These are phyloP conservation scores for Graptemys geographica DNA, from an alignment of 2,797 vertebrate species.

Conservation along the genomic window DNA sequence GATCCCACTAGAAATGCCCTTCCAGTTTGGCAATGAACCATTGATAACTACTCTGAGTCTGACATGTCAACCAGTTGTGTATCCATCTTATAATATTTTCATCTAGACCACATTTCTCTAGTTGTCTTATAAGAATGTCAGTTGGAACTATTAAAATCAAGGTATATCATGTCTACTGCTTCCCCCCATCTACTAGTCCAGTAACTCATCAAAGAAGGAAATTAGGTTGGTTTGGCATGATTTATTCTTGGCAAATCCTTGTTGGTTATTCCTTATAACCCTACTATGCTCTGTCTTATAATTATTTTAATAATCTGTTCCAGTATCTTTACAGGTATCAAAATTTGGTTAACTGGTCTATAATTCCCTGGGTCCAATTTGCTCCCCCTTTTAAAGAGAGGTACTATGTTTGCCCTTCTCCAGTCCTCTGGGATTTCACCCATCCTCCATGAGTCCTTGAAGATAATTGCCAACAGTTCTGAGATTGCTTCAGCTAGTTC, in stretches of 20 bases:
- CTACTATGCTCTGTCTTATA: not conserved
- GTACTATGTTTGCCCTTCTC: not conserved
- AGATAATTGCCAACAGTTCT: not conserved
- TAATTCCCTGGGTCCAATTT: not conserved
- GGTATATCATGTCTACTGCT: not conserved
- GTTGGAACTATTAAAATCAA: not conserved
- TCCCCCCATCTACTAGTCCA: not conserved
- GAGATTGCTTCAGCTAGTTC: not conserved
- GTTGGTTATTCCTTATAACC: not conserved
- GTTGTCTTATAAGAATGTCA: not conserved
- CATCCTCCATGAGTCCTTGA: not conserved
- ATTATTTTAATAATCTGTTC: not conserved
- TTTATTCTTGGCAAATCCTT: not conserved
- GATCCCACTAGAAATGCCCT: too few relatives aligned
- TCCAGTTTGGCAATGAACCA: too few relatives aligned
- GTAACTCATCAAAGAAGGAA: not conserved
- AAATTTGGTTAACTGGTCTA: not conserved
- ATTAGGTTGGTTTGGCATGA: not conserved
- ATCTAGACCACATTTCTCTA: too few relatives aligned
- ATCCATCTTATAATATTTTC: too few relatives aligned
- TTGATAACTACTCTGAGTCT: too few relatives aligned
- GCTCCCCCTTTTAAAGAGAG: not conserved
- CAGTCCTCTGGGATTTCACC: not conserved
- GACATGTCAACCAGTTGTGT: too few relatives aligned
- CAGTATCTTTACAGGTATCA: not conserved